Evolutionary conservation across 1,140 invertebrate genomes (phyloP).

Genomic region (Whitmania pigra): DNA sequence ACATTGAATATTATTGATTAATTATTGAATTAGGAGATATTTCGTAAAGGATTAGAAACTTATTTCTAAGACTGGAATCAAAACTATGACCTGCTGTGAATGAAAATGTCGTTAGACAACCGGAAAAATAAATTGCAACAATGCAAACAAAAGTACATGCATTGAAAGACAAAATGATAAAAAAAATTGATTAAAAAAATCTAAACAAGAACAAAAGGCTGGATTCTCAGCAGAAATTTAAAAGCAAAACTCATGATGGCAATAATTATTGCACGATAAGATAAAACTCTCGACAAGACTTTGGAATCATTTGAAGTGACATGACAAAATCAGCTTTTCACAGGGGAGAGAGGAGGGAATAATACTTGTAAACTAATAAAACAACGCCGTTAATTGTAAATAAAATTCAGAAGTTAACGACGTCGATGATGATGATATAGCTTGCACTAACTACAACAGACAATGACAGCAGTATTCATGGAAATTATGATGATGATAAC

Average conservation of each 20-base stretch:
- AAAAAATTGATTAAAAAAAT: not conserved
- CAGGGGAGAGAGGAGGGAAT: too few species aligned
- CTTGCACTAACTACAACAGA: too few species aligned
- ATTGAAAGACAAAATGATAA: not conserved
- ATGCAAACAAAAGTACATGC: not conserved
- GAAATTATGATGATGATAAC: not conserved
- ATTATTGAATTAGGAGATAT: too few species aligned
- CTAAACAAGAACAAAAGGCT: conserved; percentile 2
- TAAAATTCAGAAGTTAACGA: not conserved
- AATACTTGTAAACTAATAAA: not conserved
- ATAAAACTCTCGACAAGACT: too few species aligned
- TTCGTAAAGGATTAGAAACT: too few species aligned
- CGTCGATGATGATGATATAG: not conserved
- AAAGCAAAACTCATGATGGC: too few species aligned
- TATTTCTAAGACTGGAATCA: too few species aligned
- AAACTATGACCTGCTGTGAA: not conserved
- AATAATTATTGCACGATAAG: too few species aligned
- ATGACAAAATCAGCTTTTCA: too few species aligned
- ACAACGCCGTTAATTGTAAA: not conserved
- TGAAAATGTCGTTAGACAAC: not conserved
- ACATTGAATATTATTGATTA: too few species aligned
- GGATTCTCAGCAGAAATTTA: too few species aligned
- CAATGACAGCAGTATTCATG: not conserved
- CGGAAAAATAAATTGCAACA: not conserved
- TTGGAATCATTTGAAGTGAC: not conserved